phyloP scores from a whole-genome alignment of 2,113 vertebrate genomes.

The Sceloporus undulatus region DNA sequence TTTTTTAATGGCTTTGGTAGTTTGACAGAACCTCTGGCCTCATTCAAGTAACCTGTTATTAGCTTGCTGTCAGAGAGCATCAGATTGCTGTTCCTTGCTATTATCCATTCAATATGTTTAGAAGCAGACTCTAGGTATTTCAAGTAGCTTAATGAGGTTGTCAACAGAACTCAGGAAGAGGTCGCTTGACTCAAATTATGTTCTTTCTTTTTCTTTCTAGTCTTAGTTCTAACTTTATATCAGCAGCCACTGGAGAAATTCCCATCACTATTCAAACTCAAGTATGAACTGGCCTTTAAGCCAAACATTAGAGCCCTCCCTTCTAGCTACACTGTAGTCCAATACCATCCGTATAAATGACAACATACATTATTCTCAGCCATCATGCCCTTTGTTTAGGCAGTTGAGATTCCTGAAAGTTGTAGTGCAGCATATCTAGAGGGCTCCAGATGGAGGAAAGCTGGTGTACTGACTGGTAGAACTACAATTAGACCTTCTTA shows the following conservation, averaged over 20 bases:
- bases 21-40: background rate
- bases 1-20: background rate
- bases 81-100: slow-evolving; percentile 36
- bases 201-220: slow-evolving; percentile 48
- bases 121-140: slow-evolving; percentile 41
- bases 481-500: too few species aligned
- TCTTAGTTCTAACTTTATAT: slow-evolving; percentile 15
- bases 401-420: background rate
- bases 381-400: too few species aligned
- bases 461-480: too few species aligned
- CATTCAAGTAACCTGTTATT: background rate
- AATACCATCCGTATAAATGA: background rate
- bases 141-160: slow-evolving; percentile 66
- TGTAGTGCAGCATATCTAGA: background rate
- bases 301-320: background rate
- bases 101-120: slow-evolving; percentile 32
- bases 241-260: background rate
- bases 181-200: slow-evolving; percentile 46
- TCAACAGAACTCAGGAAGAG: slow-evolving; percentile 51
- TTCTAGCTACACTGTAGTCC: too few species aligned
- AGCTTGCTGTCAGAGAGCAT: background rate
- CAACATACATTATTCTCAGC: too few species aligned
- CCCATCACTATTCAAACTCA: background rate
- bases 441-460: background rate
- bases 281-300: background rate